Conservation (phyloP, 2,797 vertebrate genomes). For the Malacoraja senta region DNA sequence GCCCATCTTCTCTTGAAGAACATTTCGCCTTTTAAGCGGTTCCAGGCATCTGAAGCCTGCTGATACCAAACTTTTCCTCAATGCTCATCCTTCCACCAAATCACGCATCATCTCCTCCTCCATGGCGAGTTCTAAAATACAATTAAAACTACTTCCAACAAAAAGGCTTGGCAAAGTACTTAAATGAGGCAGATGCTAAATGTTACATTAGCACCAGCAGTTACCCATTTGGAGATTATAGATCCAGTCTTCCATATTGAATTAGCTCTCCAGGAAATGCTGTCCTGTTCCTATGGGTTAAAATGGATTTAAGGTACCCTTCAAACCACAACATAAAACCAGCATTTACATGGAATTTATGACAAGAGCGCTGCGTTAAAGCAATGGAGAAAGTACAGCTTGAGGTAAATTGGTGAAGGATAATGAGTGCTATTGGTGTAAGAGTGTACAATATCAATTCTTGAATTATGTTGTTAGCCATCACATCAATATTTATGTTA, state of each 20-base stretch:
- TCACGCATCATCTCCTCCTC: not conserved
- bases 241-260: not conserved
- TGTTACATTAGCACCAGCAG: not conserved
- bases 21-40: not conserved
- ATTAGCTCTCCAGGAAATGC: too few species aligned
- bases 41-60: not conserved
- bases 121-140: not conserved
- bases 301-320: too few species aligned
- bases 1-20: not conserved
- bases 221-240: not conserved
- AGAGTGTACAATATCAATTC: too few species aligned
- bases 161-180: not conserved
- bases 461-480: too few species aligned
- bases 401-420: too few species aligned
- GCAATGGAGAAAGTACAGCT: too few species aligned
- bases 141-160: not conserved
- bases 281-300: not conserved
- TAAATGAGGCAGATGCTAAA: not conserved
- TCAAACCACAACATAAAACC: too few species aligned
- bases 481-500: too few species aligned
- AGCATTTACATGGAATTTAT: too few species aligned
- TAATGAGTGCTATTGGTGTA: too few species aligned
- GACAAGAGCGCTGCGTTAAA: too few species aligned
- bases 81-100: not conserved
- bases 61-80: not conserved